A percentile compares a stretch with the other conserved stretches of the same genome.
Conservation (phyloP, 2,888 invertebrate genomes). For the Emmelina monodactyla region DNA sequence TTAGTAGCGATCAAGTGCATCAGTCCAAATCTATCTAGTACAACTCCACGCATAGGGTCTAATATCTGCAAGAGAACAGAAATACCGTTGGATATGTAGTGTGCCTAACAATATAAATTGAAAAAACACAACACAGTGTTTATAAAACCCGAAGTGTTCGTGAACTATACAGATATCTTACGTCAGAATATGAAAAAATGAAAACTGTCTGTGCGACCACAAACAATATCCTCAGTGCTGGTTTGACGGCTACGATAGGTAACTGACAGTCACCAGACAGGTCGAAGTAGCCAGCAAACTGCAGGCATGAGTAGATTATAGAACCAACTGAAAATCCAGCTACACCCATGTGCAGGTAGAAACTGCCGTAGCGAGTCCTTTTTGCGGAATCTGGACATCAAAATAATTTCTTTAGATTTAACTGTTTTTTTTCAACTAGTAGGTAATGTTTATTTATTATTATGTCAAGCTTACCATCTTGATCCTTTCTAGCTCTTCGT, state of each 20-base stretch:
- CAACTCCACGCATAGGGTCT: constrained; percentile 54
- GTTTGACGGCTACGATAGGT: constrained; percentile 69
- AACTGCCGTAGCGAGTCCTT: constrained; percentile 65
- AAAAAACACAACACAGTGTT: too few relatives aligned
- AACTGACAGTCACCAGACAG: constrained; percentile 68
- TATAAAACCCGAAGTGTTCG: not conserved
- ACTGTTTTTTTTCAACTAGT: too few relatives aligned
- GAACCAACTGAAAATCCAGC: constrained; percentile 74
- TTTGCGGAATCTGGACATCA: too few relatives aligned
- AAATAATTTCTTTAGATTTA: too few relatives aligned
- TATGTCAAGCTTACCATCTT: constrained; percentile 47
- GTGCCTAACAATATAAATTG: too few relatives aligned
- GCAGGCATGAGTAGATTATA: constrained; percentile 75
- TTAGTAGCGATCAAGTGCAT: constrained; percentile 96
- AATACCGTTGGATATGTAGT: not conserved
- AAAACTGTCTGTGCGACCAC: constrained; percentile 76
- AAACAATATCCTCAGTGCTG: constrained; percentile 69
- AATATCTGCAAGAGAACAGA: constrained; percentile 32
- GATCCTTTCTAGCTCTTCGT: constrained; percentile 39
- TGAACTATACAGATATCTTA: constrained; percentile 30
- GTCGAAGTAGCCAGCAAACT: constrained; percentile 75
- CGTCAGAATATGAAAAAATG: constrained; percentile 75
- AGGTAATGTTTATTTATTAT: too few relatives aligned
- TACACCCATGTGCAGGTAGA: constrained; percentile 70
- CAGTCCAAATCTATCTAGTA: constrained; percentile 78